Evolutionary conservation across 2,797 vertebrate genomes (phyloP), one percentile per base, ranked within the genome.

Genomic region (Sparidentex hasta): DNA sequence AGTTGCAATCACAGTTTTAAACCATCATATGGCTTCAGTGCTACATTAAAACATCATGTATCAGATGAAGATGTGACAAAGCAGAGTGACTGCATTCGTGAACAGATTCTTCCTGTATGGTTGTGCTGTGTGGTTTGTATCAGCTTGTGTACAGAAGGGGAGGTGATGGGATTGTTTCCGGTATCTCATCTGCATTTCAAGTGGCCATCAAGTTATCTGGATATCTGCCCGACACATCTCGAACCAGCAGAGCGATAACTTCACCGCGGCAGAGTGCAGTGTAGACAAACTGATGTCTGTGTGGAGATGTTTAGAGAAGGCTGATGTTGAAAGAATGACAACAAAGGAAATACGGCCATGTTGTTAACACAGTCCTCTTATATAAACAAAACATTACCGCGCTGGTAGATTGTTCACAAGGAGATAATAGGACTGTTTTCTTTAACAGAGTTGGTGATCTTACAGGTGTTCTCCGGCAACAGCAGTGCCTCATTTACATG

Each of bases 151-250:
- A 13, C 54, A 41, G 16, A 5, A 47, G 18, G 2, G 29, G 23
- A 18, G 33, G 57, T 46, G 71, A 78, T 70, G 70, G 50, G 52
- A 68, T 55, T 74, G 29, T 44, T 27, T 72, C 71, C 65, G 43
- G 1, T 76, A 74, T 79, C 75, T 84, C 13, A 9, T 61, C 73
- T 66, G n/a, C 17, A 21, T 48, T 66, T 76, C 43, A 62, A 76
- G 52, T 55, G 81, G 72, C 65, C 52, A 11, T 54, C 57, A 14
- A 29, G 44, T 74, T 65, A 25, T 64, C 50, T 41, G 54, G 18
- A 64, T 71, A 76, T 81, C 78, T 59, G 47, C 2, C 23, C 5
- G 52, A 21, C 33, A n/a, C 67, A 76, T 83, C 85, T 65, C 1
- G 25, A 71, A 69, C 41, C 59, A 54, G 33, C 58, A 11, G n/a